Evolutionary conservation across 92 coral and sea anemone genomes (phyloP).

Genomic region (Chrysogorgia sp.): DNA sequence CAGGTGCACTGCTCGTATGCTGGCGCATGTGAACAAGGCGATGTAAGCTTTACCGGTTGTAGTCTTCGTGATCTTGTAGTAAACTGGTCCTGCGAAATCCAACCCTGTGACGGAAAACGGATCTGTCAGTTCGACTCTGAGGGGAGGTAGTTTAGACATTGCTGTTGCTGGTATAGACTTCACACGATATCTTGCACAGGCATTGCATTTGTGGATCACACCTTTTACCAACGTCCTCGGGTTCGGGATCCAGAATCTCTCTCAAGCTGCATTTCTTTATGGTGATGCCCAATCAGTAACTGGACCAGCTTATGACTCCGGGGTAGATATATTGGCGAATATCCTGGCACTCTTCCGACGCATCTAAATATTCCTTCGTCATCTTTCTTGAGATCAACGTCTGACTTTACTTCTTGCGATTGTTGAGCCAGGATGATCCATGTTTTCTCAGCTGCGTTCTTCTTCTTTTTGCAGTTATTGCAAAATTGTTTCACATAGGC

Average conservation of each 20-base stretch:
- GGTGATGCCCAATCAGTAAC: conserved; percentile 37
- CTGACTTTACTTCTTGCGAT: conserved; percentile 42
- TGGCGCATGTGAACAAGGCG: conserved; percentile 60
- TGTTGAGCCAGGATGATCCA: conserved; percentile 44
- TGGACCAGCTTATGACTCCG: conserved; percentile 32
- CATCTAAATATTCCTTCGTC: conserved; percentile 53
- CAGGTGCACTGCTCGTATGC: too few species aligned
- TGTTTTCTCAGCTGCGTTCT: conserved; percentile 46
- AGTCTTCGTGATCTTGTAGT: conserved; percentile 29
- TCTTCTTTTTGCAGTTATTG: conserved; percentile 57
- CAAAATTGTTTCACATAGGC: conserved; percentile 55
- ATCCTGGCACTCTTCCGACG: conserved; percentile 53
- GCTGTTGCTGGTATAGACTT: conserved; percentile 7
- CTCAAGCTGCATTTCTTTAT: conserved; percentile 43
- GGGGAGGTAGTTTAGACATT: conserved; percentile 47
- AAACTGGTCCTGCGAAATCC: too few species aligned
- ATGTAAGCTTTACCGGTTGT: conserved; percentile 43
- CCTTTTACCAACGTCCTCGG: too few species aligned
- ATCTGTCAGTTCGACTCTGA: conserved; percentile 46
- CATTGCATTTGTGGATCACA: too few species aligned
- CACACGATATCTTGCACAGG: conserved; percentile 35
- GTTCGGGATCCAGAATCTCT: conserved; percentile 46
- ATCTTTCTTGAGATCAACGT: conserved; percentile 41
- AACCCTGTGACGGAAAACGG: conserved; percentile 55
- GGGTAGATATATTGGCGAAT: conserved; percentile 52